These are phyloP conservation scores for Eristalis tenax DNA, from an alignment of 2,888 invertebrate species.

Conservation along the genomic window DNA sequence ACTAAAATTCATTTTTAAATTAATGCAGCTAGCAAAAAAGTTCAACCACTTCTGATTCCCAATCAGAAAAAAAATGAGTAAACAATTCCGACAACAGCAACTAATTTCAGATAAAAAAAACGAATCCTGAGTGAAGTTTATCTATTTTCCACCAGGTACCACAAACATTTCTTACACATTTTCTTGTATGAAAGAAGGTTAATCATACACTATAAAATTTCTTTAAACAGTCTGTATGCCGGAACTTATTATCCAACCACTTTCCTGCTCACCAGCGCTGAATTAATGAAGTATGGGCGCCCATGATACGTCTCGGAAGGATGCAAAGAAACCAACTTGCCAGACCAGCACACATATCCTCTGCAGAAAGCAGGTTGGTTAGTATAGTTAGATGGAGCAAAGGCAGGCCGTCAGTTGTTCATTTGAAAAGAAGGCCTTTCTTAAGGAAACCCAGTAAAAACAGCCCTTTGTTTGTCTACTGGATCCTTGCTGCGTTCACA, in stretches of 20 bases:
- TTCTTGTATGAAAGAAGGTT: not conserved
- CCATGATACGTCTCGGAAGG: not conserved
- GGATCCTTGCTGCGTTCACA: constrained; percentile 52
- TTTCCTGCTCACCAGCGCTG: not conserved
- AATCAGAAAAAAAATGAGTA: too few species aligned
- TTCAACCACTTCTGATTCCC: too few species aligned
- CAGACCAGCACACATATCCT: not conserved
- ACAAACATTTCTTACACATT: not conserved
- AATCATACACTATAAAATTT: not conserved
- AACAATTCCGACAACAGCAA: too few species aligned
- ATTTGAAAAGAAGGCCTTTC: not conserved
- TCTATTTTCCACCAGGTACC: too few species aligned
- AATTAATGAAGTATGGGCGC: not conserved
- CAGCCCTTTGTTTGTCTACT: constrained; percentile 33
- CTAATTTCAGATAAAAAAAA: too few species aligned
- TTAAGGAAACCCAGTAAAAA: not conserved
- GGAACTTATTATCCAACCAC: not conserved
- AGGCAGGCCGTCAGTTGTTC: not conserved
- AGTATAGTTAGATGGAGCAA: not conserved
- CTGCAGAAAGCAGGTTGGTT: not conserved
- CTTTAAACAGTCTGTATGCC: not conserved
- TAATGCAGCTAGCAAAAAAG: too few species aligned
- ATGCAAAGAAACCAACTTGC: not conserved
- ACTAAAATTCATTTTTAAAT: too few species aligned
- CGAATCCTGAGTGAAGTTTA: too few species aligned